These are phyloP conservation scores for Apodemia zela DNA, from an alignment of 2,888 invertebrate species.

Conservation along the genomic window DNA sequence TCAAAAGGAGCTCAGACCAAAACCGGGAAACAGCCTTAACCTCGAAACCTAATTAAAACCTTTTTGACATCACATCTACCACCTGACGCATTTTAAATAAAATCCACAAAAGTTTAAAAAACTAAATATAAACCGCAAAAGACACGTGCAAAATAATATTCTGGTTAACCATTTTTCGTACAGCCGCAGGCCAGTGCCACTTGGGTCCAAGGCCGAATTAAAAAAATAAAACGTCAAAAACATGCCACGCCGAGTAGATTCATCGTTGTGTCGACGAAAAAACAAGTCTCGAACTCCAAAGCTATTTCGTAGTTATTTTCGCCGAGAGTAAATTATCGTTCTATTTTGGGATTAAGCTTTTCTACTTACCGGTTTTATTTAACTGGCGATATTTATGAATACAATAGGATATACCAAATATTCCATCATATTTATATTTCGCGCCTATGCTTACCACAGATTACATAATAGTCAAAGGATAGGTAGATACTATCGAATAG, in stretches of 20 bases:
- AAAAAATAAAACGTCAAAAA: conserved; percentile 48
- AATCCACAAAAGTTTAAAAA: conserved; percentile 32
- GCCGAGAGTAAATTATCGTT: conserved; percentile 35
- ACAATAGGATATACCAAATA: background rate
- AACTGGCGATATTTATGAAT: background rate
- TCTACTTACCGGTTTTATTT: conserved; percentile 1
- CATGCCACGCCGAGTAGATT: conserved; percentile 42
- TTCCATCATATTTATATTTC: too few relatives aligned
- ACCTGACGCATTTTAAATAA: conserved; percentile 45
- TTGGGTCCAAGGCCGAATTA: conserved; percentile 57
- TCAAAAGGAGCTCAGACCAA: too few relatives aligned
- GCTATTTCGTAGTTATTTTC: conserved; percentile 47
- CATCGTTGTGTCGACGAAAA: conserved; percentile 35
- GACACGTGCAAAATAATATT: conserved; percentile 23
- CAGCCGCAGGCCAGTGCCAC: conserved; percentile 47
- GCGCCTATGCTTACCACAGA: too few relatives aligned
- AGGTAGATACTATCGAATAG: too few relatives aligned
- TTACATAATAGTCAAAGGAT: too few relatives aligned
- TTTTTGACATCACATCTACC: conserved; percentile 49
- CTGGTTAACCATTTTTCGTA: conserved; percentile 32
- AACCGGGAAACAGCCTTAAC: conserved; percentile 22
- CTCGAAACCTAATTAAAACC: conserved; percentile 37
- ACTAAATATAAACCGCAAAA: conserved; percentile 28
- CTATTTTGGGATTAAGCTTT: conserved; percentile 23
- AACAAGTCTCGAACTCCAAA: conserved; percentile 39